Evolutionary conservation across 2,113 vertebrate genomes (phyloP).

Genomic region (Gambusia affinis): DNA sequence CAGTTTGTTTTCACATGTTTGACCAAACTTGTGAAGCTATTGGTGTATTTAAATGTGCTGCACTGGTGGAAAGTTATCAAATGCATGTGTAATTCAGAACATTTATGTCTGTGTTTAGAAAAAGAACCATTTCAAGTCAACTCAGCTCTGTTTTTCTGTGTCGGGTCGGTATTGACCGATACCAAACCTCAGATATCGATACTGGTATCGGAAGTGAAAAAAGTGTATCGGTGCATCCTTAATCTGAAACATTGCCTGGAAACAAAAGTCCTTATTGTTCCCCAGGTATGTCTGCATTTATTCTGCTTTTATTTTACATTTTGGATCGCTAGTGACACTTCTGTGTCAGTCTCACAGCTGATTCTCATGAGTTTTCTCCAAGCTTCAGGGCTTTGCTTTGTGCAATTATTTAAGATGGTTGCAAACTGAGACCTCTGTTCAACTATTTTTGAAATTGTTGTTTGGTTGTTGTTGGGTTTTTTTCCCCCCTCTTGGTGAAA

Average conservation of each 20-base stretch:
- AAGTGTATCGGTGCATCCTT: too few species aligned
- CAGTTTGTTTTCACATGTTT: too few species aligned
- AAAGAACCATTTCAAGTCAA: too few species aligned
- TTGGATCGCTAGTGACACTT: constrained; percentile 49
- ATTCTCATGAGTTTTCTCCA: not conserved
- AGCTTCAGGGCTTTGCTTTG: constrained; percentile 42
- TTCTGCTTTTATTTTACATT: constrained; percentile 22
- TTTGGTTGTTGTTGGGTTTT: constrained; percentile 27
- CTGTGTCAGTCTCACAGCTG: constrained; percentile 32
- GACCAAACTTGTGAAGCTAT: too few species aligned
- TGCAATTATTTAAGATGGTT: constrained; percentile 73
- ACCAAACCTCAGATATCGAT: too few species aligned
- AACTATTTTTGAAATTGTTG: constrained; percentile 60
- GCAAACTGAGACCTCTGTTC: constrained; percentile 38
- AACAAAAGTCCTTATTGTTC: constrained; percentile 6
- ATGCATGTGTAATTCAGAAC: too few species aligned
- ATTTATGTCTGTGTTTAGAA: too few species aligned
- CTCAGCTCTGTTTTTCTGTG: too few species aligned
- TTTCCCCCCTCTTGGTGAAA: constrained; percentile 63
- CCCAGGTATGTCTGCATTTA: constrained; percentile 21
- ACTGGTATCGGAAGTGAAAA: too few species aligned
- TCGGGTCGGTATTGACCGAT: too few species aligned
- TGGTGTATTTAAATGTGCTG: too few species aligned
- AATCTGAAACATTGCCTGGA: constrained; percentile 46
- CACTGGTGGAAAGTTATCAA: too few species aligned